phyloP scores from a whole-genome alignment of 2,888 invertebrate species.

The Venustoraphidia nigricollis region DNA sequence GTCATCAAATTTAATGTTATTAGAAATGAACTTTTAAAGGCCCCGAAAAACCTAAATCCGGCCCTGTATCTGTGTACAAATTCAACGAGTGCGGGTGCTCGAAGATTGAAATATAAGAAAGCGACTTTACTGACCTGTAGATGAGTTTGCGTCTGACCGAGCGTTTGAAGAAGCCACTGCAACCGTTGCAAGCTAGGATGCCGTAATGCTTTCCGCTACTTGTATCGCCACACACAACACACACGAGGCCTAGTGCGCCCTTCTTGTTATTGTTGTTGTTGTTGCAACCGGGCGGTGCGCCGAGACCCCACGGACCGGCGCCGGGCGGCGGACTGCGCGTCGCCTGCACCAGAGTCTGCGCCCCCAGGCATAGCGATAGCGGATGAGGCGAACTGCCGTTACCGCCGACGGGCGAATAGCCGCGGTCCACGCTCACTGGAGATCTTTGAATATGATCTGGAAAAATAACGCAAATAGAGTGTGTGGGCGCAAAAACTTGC shows the following conservation, averaged over 20 bases:
- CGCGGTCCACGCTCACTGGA: conserved; percentile 26
- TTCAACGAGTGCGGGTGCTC: neutral
- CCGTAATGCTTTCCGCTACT: conserved; percentile 97
- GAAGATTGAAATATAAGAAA: conserved; percentile 1
- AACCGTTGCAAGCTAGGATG: conserved; percentile 96
- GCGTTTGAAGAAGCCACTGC: conserved; percentile 97
- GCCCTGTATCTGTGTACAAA: neutral
- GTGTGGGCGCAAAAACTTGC: no score
- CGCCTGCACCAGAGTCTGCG: conserved; percentile 45
- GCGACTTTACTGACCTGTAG: conserved; percentile 60
- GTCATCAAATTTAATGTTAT: no score
- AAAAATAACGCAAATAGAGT: no score
- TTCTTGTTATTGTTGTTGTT: conserved; percentile 12
- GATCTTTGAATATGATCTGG: conserved; percentile 19
- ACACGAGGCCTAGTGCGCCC: conserved; percentile 55
- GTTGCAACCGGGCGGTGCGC: conserved; percentile 17
- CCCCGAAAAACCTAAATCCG: neutral
- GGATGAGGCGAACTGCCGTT: conserved; percentile 32
- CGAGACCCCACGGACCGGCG: conserved; percentile 25
- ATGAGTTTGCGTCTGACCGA: conserved; percentile 91
- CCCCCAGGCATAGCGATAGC: conserved; percentile 39
- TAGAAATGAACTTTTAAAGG: no score
- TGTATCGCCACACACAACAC: conserved; percentile 94
- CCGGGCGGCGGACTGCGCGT: conserved; percentile 43
- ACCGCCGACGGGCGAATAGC: conserved; percentile 19